Percentiles rank a stretch among this genome's conserved stretches.
Evolutionary conservation across 1,140 invertebrate species (phyloP).

Genomic region (Drosophila subobscura): DNA sequence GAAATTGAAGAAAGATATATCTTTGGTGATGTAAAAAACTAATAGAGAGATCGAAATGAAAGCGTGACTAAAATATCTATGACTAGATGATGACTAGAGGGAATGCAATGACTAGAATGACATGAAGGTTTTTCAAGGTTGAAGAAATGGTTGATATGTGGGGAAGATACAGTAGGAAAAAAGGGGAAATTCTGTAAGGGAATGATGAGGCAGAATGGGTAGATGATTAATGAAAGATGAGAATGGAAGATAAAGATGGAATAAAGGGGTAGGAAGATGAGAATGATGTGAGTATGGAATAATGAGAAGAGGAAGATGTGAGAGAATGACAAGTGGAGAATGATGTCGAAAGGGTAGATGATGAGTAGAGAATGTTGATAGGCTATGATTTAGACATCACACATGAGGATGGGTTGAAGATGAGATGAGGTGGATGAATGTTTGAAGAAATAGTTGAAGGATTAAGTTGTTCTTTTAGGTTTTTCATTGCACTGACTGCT

Average conservation of each 20-base stretch:
- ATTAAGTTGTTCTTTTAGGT: neutral
- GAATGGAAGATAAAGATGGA: neutral
- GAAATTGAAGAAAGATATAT: conserved; percentile 45
- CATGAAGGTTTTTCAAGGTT: neutral
- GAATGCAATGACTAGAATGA: conserved; percentile 49
- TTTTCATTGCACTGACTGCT: neutral
- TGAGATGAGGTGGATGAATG: neutral
- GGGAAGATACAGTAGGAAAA: neutral
- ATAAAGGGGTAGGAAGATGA: neutral
- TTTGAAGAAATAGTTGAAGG: neutral
- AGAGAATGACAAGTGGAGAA: neutral
- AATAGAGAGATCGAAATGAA: conserved; percentile 35
- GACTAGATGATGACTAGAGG: conserved; percentile 38
- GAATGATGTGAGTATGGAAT: neutral
- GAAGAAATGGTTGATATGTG: conserved; percentile 8
- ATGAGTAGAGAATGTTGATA: neutral
- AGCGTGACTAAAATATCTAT: conserved; percentile 12
- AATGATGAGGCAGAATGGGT: conserved; percentile 8
- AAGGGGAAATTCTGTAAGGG: neutral
- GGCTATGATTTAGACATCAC: neutral
- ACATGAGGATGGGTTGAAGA: neutral
- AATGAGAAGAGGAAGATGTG: neutral
- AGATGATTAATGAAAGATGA: conserved; percentile 4
- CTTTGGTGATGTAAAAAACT: conserved; percentile 7
- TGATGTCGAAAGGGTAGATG: neutral